Base-by-base conservation (phyloP, 1,140 invertebrate genomes). In the Leptinotarsa texana region DNA sequence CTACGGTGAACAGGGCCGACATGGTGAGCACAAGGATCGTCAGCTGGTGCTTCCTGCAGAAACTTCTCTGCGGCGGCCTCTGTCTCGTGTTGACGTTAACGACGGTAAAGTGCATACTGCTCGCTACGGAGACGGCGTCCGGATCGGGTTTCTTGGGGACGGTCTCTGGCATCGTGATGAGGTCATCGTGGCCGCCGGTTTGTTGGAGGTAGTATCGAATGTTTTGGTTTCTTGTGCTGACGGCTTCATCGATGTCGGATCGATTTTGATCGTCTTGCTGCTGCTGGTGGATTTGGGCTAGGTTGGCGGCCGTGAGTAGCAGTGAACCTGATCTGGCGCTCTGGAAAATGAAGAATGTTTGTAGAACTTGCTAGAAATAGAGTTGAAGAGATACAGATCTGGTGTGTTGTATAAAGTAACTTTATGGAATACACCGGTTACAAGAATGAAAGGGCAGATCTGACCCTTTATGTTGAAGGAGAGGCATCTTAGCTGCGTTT, bases 71-170 rank as follows among this genome's bases (percentile, higher is more conserved):
- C 75, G 81, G 86, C 75, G 75, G 86, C 72, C 78, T 86, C 63
- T 91, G 90, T 85, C 91, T 90, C 51, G 90, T 90, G 80, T 93
- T 90, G 17, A 93, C 92, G 82, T 94, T 94, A 63, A 95, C 90
- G 61, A 95, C 92, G 5, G 93, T 95, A 83, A 95, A 95, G 85
- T 95, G 93, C 72, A 93, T 94, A 73, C 93, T 94, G 84, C 93
- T 94, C 42, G 93, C 93, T 73, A 94, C 87, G n/a, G 93, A 94
- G 22, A 88, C 88, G 49, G 89, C 89, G 80, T 94, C 93, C 69
- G 88, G 82, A 61, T 86, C 85, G 63, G 74, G 80, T 84, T 87
- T 79, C 69, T 81, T 82, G n/a, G 65, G 83, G 79, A 82, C 78
- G n/a, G 82, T 80, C 3, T 85, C 84, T 1, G 85, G 85, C 22